phyloP scores from a whole-genome alignment of 2,888 invertebrate genomes.

The Andrena praecox region DNA sequence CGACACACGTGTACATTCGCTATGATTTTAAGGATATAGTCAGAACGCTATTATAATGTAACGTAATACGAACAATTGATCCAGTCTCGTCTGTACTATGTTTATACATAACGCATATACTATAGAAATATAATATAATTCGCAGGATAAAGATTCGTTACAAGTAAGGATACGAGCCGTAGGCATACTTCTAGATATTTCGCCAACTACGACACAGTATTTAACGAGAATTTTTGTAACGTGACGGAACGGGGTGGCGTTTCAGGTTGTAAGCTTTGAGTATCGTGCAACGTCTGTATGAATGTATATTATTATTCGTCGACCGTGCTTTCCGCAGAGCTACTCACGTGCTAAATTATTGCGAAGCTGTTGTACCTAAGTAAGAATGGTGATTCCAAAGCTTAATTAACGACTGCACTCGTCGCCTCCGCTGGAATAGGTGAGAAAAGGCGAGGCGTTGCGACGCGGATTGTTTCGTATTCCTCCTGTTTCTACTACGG shows the following conservation, averaged over 20 bases:
- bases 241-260: constrained; percentile 16
- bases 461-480: constrained; percentile 3
- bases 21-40: constrained; percentile 64
- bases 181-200: constrained; percentile 78
- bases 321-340: constrained; percentile 63
- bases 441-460: neutral
- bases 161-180: constrained; percentile 66
- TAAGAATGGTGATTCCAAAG: constrained; percentile 70
- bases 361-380: constrained; percentile 66
- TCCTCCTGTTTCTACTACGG: constrained; percentile 35
- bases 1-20: constrained; percentile 78
- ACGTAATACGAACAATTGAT: constrained; percentile 60
- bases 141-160: constrained; percentile 60
- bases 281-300: constrained; percentile 67
- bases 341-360: constrained; percentile 66
- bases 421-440: constrained; percentile 14
- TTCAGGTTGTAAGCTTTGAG: constrained; percentile 53
- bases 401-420: constrained; percentile 59
- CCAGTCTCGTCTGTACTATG: constrained; percentile 78
- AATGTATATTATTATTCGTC: constrained; percentile 63
- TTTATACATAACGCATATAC: constrained; percentile 73
- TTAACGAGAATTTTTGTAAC: constrained; percentile 75
- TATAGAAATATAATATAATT: constrained; percentile 68
- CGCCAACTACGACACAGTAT: constrained; percentile 84
- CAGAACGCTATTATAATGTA: constrained; percentile 62